Base-by-base conservation (phyloP, 2,888 invertebrate species). In the Scelioninae gen. 2 region DNA sequence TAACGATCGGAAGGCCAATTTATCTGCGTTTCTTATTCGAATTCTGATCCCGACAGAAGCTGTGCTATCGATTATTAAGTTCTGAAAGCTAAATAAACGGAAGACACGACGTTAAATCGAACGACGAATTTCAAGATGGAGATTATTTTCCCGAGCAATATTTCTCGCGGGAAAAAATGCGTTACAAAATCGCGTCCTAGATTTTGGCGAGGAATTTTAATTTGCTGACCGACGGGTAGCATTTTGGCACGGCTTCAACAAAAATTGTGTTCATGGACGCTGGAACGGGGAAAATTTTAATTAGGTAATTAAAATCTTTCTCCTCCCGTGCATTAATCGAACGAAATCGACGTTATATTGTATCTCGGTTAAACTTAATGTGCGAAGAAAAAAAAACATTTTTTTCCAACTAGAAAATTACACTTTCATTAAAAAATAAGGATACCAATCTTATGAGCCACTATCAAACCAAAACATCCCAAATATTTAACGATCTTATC, bases 161-260 rank as follows among this genome's bases (percentile, higher is more conserved):
- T 25, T 45, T 45, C 15, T 15, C 37, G 6, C 31, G 33, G 15
- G 37, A 10, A 16, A 41, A 43, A 57, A 10, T 39, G 11, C 35
- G 11, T 60, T 53, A 19, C 63, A 63, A 63, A 43, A 63, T n/a
- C 15, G 15, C 19, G 63, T 43, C 22, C 52, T 19, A 52, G 39
- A 19, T 63, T 53, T 43, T 45, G 22, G 35, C 45, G 35, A 13
- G 31, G 52, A 64, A 64, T 64, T 63, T 43, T 43, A 64, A 64
- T 64, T 63, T 43, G 52, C 25, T 50, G 50, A 22, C 50, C 18
- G 25, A 63, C 45, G 45, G 35, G 53, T 64, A 63, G 33, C 43
- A 63, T 45, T 52, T 64, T 64, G 45, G 64, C 64, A 35, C 4
- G 28, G 9, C n/a, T 53, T 41, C 41, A 43, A 18, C 16, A 53